Evolutionary conservation across 37 sponge, comb jelly and placozoan genomes (phyloP), one percentile per base, ranked within the genome.

Genomic region (Haliclona indistincta): DNA sequence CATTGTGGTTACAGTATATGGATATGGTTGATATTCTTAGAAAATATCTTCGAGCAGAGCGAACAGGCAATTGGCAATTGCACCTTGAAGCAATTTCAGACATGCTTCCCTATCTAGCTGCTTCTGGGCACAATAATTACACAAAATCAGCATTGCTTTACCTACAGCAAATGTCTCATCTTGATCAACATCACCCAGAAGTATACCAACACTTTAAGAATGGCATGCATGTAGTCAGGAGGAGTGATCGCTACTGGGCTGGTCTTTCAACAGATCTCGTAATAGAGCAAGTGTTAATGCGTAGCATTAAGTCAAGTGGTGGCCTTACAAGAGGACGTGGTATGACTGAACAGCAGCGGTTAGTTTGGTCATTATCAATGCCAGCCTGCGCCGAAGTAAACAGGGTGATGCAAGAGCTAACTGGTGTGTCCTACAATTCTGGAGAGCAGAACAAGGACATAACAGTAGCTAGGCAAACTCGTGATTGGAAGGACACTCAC

Each of bases 281-380:
- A 26, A 64, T 72, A 47, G 73, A 81, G 73, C 82, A 81, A 43
- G 74, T 81, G 20, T 55, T 81, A 10, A 81, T 81, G 74, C 58
- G n/a, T n/a, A n/a, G n/a, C n/a, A n/a, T n/a, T n/a, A n/a, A n/a
- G n/a, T n/a, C n/a, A n/a, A n/a, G n/a, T n/a, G n/a, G n/a, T n/a
- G n/a, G n/a, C n/a, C n/a, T n/a, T n/a, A n/a, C n/a, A n/a, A n/a
- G n/a, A n/a, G n/a, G n/a, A n/a, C n/a, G n/a, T n/a, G n/a, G n/a
- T n/a, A n/a, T n/a, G n/a, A n/a, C n/a, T n/a, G n/a, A n/a, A n/a
- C n/a, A n/a, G n/a, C n/a, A n/a, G n/a, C n/a, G n/a, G n/a, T n/a
- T n/a, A n/a, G n/a, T n/a, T n/a, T n/a, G n/a, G n/a, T n/a, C n/a
- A n/a, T n/a, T n/a, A n/a, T n/a, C n/a, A n/a, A n/a, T n/a, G n/a